Evolutionary conservation across 2,797 vertebrate genomes (phyloP), one percentile per base, ranked within the genome.

Genomic region (Lophotriccus pileatus): DNA sequence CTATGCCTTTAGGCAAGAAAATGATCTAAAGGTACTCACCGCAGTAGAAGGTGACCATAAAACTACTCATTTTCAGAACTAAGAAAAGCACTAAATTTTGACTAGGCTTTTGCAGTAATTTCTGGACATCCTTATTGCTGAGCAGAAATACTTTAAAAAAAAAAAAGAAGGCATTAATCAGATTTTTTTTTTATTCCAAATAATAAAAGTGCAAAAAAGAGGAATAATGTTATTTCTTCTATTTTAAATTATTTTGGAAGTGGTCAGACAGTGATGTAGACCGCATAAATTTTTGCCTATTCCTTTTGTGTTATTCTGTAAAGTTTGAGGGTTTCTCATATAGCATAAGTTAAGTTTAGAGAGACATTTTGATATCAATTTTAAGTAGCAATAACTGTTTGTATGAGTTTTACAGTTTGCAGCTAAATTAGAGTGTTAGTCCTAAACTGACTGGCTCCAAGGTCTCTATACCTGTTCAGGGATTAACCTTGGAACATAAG

Each of bases 1-100:
- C 66, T 76, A 55, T 69, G 76, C 59, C 74, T 94, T 72, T 66
- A 86, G 93, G 91, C 85, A 86, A 93, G 62, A 62, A 81, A 91
- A 77, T 90, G 58, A 86, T 93, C 63, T 91, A 91, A 64, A 88
- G 62, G 28, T 86, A 76, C 63, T 84, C 67, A 63, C 41, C 73
- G 50, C 34, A 73, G 36, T 56, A 76, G 68, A 93, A 83, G 69
- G 55, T 94, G 74, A 88, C 55, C 63, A 70, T 91, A 93, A 88
- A 94, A 76, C 36, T 79, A 41, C 80, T 47, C 21, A 30, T n/a
- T 88, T 91, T 76, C 70, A 62, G 67, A 91, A 72, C 32, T 69
- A 64, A 75, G 36, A 72, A 52, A 62, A 93, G 46, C 46, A 39
- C n/a, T 93, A 62, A 77, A 52, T 96, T 91, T 74, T 78, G 14